Base-by-base conservation (phyloP, 1,140 invertebrate species). In the Achatina immaculata region DNA sequence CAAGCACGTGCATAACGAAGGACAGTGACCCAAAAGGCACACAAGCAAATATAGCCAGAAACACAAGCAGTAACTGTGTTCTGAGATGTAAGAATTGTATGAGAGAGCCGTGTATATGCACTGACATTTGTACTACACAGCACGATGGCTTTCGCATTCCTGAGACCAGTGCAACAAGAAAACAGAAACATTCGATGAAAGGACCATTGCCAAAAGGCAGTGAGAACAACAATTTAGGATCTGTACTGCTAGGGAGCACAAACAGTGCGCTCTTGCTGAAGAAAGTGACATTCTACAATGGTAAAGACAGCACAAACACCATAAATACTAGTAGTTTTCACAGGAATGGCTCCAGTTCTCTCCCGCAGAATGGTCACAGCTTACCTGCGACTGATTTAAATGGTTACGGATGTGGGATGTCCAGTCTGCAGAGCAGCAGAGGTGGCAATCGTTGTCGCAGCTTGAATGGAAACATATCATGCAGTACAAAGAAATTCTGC, bases 281-380 rank as follows among this genome's bases (percentile, higher is more conserved):
- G 36, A 45, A 68, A 28, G 45, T 72, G 11, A 14, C 78, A n/a
- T 80, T 66, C 68, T 80, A 51, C 28, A 68, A 45, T 48, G 43
- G 40, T 36, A 78, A 78, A 42, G 76, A 80, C n/a, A 43, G 72
- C 24, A 80, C 34, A 40, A 80, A 80, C 40, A 80, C 72, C 21
- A 80, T 80, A 28, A 80, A 68, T 45, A 80, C 78, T 40, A 80
- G 78, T 31, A 80, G 72, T 58, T 80, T 80, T 68, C 36, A 66
- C 62, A 66, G 71, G n/a, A 69, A 69, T n/a, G 42, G 42, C n/a
- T 24, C 38, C 36, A 69, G 24, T 28, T 69, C 68, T 69, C 2
- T 34, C 11, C 21, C 58, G 31, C 24, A 9, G 7, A 69, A 69
- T 69, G 68, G 68, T 7, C 68, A 69, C 38, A 69, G 36, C 24